Base-by-base conservation (phyloP, 2,888 invertebrate species). In the Helicoverpa assulta region DNA sequence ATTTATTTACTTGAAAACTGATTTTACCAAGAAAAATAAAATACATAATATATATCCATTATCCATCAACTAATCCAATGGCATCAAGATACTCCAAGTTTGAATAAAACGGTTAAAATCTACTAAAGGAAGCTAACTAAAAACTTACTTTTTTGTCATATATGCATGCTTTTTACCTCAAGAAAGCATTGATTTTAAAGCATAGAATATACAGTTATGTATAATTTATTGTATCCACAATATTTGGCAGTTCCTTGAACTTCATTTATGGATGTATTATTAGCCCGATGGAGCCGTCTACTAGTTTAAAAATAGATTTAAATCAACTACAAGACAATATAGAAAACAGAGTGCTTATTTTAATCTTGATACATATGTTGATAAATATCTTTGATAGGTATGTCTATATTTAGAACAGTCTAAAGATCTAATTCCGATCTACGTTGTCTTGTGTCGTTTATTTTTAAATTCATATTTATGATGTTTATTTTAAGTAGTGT, bases 281-380 rank as follows among this genome's bases (percentile, higher is more conserved):
- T 78, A 83, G 79, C 85, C 87, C 80, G 90, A 92, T 92, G 91
- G 92, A 91, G 91, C 85, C 89, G 91, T 89, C 89, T 59, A 70
- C 72, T 77, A 82, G 82, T 86, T 85, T 83, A 78, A 78, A 78
- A 78, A 78, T 76, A 80, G 74, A 78, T 87, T 85, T 82, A 81
- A 81, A 83, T 86, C 85, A 83, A 85, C 78, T 68, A 60, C 75
- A 81, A 82, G 77, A 87, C 86, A 87, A 86, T 87, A 73, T 80
- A 87, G 85, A 87, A 81, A 82, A 76, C 70, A 86, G 66, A 33
- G 55, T 53, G 54, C 56, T 70, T 63, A 64, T 68, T 64, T 67
- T 65, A 47, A 58, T 66, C 67, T 69, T 52, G 57, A 53, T 51
- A 51, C 37, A 60, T 63, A 60, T 40, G 53, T 40, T 19, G 16